These are phyloP conservation scores for Epinephelus coioides DNA, from an alignment of 2,797 vertebrate species.

Conservation along the genomic window DNA sequence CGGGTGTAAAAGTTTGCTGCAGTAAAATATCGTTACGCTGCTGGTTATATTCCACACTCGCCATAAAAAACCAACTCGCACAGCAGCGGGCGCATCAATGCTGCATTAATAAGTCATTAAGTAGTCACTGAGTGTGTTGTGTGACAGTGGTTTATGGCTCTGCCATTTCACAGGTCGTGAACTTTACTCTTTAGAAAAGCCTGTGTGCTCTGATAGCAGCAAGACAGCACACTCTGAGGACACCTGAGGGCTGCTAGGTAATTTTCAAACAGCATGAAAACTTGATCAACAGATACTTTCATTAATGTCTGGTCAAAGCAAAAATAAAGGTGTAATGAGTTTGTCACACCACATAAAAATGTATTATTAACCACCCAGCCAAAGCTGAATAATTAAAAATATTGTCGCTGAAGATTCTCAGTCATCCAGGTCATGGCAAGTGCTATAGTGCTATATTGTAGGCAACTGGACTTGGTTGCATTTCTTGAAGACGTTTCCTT, in stretches of 20 bases:
- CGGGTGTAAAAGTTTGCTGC: slow-evolving; percentile 31
- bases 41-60: slow-evolving; percentile 7
- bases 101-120: slow-evolving; percentile 55
- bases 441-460: no score
- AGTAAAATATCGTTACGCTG: slow-evolving; percentile 15
- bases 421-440: no score
- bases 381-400: no score
- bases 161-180: slow-evolving; percentile 55
- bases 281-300: background rate
- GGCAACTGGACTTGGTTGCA: no score
- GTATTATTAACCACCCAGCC: no score
- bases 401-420: no score
- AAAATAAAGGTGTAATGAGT: no score
- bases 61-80: slow-evolving; percentile 8
- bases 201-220: slow-evolving; percentile 19
- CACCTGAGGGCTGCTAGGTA: slow-evolving; percentile 34
- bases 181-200: slow-evolving; percentile 41
- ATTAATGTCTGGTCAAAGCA: no score
- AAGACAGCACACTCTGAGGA: slow-evolving; percentile 3
- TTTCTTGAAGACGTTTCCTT: no score
- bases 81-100: slow-evolving; percentile 19
- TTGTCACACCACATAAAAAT: no score
- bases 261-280: background rate
- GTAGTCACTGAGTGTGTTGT: slow-evolving; percentile 34
- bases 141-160: slow-evolving; percentile 44